These are phyloP conservation scores for Yponomeuta evonymella DNA, from an alignment of 2,888 invertebrate genomes.

Conservation along the genomic window DNA sequence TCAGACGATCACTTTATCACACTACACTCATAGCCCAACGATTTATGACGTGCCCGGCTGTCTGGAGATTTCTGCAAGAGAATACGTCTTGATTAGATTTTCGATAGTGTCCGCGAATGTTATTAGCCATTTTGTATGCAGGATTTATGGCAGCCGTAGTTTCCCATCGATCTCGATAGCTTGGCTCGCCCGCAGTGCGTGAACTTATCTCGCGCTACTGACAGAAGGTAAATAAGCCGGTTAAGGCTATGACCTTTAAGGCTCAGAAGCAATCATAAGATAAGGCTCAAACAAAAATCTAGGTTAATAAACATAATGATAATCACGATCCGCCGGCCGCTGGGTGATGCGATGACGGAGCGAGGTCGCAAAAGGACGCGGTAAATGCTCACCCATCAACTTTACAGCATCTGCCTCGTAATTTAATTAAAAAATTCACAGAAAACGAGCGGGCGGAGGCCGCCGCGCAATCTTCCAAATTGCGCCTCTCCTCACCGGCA, in stretches of 20 bases:
- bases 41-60: conserved; percentile 25
- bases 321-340: conserved; percentile 14
- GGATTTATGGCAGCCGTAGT: not conserved
- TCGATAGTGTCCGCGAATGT: not conserved
- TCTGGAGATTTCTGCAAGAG: conserved; percentile 16
- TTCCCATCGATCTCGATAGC: not conserved
- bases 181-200: not conserved
- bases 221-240: too few species aligned
- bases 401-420: conserved; percentile 64
- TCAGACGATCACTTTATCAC: conserved; percentile 28
- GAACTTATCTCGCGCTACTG: not conserved
- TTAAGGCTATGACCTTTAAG: conserved; percentile 7
- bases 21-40: conserved; percentile 30
- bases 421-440: conserved; percentile 76
- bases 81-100: conserved; percentile 3
- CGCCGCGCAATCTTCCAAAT: conserved; percentile 66
- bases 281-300: conserved; percentile 12
- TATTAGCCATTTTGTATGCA: not conserved
- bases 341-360: conserved; percentile 4
- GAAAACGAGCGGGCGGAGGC: conserved; percentile 51
- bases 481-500: conserved; percentile 57
- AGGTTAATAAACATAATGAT: conserved; percentile 18
- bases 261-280: conserved; percentile 11
- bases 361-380: conserved; percentile 31
- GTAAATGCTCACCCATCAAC: conserved; percentile 49